Evolutionary conservation across 92 coral and sea anemone species (phyloP).

Genomic region (Virgularia gustaviana): DNA sequence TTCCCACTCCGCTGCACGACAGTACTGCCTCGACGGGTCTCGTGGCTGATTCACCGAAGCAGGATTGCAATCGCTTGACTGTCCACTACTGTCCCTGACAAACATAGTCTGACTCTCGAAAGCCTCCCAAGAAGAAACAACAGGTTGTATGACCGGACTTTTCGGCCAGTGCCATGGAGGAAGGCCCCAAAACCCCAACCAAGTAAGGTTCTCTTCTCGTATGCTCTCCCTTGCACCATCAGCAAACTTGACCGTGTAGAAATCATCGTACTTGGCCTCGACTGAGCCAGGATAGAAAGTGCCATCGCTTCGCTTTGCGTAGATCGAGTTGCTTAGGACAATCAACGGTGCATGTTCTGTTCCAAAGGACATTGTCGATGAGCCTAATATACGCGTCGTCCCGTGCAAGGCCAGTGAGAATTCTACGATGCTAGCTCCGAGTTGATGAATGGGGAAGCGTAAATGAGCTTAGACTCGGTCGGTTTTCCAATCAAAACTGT

Average conservation of each 20-base stretch:
- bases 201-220: not conserved
- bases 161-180: slow-evolving; percentile 25
- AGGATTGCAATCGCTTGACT: not conserved
- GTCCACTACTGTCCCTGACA: not conserved
- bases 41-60: not conserved
- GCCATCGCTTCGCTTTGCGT: slow-evolving; percentile 8
- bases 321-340: slow-evolving; percentile 3
- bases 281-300: slow-evolving; percentile 15
- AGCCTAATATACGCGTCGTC: not conserved
- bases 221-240: slow-evolving; percentile 16
- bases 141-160: slow-evolving; percentile 17
- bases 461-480: too few relatives aligned
- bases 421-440: not conserved
- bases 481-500: too few relatives aligned
- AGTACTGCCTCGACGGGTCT: too few relatives aligned
- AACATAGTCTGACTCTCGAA: not conserved
- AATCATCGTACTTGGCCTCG: not conserved
- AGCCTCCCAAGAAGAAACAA: not conserved
- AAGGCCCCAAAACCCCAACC: slow-evolving; percentile 38
- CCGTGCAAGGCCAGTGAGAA: not conserved
- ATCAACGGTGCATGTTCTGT: not conserved
- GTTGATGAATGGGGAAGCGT: too few relatives aligned
- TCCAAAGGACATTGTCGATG: slow-evolving; percentile 13
- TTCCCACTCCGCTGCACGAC: not conserved
- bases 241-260: slow-evolving; percentile 11